Evolutionary conservation across 30 jellyfish, hydroid and myxozoan genomes (phyloP).

Genomic region (Mastigias papua): DNA sequence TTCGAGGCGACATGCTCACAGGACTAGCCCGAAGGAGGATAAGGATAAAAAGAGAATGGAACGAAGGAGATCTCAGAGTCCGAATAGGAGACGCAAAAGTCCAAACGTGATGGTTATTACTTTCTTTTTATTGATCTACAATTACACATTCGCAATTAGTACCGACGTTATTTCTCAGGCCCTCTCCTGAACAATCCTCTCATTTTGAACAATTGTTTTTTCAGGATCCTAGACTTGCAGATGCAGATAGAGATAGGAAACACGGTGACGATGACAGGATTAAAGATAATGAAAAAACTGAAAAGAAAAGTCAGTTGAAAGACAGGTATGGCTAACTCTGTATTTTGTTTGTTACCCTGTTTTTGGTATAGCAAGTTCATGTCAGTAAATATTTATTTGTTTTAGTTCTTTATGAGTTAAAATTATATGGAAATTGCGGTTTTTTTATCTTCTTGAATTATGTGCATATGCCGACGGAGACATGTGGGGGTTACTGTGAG

Average conservation of each 20-base stretch:
- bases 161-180: too few relatives aligned
- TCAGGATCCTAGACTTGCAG: conserved; percentile 60
- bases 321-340: conserved; percentile 20
- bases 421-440: too few relatives aligned
- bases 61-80: conserved; percentile 37
- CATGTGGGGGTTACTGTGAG: too few relatives aligned
- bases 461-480: too few relatives aligned
- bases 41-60: conserved; percentile 21
- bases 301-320: not conserved
- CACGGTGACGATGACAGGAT: conserved; percentile 41
- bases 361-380: not conserved
- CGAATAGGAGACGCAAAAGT: conserved; percentile 24
- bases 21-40: conserved; percentile 48
- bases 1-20: conserved; percentile 20
- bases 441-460: too few relatives aligned
- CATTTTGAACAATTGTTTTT: not conserved
- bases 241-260: conserved; percentile 27
- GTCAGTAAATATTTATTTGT: too few relatives aligned
- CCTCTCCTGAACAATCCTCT: not conserved
- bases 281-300: conserved; percentile 9
- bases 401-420: too few relatives aligned
- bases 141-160: too few relatives aligned
- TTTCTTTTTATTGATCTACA: not conserved
- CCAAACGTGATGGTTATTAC: not conserved
- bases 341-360: not conserved